These are phyloP conservation scores for Ficedula albicollis DNA, from an alignment of 2,797 vertebrate genomes.

Conservation along the genomic window DNA sequence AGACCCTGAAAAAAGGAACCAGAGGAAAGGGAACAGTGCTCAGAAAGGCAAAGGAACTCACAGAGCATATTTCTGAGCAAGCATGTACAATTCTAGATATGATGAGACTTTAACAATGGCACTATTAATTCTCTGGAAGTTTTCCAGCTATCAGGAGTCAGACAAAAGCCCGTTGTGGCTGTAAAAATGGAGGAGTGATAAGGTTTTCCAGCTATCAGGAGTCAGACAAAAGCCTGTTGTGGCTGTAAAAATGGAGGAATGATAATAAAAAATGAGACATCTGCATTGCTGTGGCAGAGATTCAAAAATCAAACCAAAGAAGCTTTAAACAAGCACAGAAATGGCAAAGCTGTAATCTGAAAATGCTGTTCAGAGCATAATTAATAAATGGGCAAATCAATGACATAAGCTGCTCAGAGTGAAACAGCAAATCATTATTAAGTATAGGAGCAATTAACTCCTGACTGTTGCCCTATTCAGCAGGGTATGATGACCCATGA, in stretches of 20 bases:
- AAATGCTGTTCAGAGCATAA: not conserved
- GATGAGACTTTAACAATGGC: not conserved
- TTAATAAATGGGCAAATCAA: not conserved
- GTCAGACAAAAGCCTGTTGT: not conserved
- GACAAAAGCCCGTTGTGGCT: not conserved
- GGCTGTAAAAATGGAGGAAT: not conserved
- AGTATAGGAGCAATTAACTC: not conserved
- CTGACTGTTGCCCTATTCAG: not conserved
- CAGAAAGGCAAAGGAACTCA: not conserved
- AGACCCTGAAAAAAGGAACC: not conserved
- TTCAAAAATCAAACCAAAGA: not conserved
- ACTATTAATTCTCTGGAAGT: not conserved
- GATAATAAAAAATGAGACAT: not conserved
- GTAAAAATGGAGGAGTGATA: not conserved
- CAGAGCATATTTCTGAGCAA: not conserved
- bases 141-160: not conserved
- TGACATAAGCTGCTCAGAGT: not conserved
- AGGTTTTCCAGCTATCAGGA: not conserved
- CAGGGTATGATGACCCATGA: not conserved
- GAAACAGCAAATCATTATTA: not conserved
- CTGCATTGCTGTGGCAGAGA: not conserved
- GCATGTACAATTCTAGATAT: not conserved
- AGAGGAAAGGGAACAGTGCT: not conserved
- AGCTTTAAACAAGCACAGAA: not conserved
- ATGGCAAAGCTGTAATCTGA: not conserved